phyloP scores from a whole-genome alignment of 2,888 invertebrate species.

The Spisula subtruncata region DNA sequence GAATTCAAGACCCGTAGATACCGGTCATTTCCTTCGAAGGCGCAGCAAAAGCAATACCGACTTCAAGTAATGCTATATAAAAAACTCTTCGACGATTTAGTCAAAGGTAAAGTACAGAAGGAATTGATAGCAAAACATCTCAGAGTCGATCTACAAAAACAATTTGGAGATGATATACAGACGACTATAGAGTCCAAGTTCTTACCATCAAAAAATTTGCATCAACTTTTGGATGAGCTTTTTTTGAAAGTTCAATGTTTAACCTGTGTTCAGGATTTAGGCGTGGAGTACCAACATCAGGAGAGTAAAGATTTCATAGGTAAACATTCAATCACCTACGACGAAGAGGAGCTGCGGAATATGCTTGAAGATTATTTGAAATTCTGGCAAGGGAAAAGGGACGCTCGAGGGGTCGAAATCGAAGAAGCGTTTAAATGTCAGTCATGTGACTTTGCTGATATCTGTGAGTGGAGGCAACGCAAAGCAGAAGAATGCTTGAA shows the following conservation, averaged over 20 bases:
- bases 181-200: conserved; percentile 65
- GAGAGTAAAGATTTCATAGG: conserved; percentile 77
- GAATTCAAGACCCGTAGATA: conserved; percentile 84
- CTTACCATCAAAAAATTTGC: conserved; percentile 68
- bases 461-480: conserved; percentile 84
- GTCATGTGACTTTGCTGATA: conserved; percentile 82
- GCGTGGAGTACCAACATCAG: conserved; percentile 84
- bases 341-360: conserved; percentile 73
- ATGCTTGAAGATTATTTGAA: conserved; percentile 70
- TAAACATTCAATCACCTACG: conserved; percentile 73
- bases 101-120: conserved; percentile 79
- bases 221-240: conserved; percentile 71
- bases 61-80: conserved; percentile 85
- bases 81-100: conserved; percentile 85
- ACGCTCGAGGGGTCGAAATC: conserved; percentile 83
- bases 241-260: conserved; percentile 78
- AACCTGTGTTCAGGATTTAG: conserved; percentile 78
- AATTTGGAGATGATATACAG: conserved; percentile 76
- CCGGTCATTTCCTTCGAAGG: conserved; percentile 76
- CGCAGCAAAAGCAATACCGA: conserved; percentile 80
- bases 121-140: conserved; percentile 77
- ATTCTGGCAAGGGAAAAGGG: conserved; percentile 83
- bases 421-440: conserved; percentile 87
- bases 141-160: conserved; percentile 73
- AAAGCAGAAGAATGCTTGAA: conserved; percentile 76